Evolutionary conservation across 1,140 invertebrate genomes (phyloP).

Genomic region (Lasaia peninsularis): DNA sequence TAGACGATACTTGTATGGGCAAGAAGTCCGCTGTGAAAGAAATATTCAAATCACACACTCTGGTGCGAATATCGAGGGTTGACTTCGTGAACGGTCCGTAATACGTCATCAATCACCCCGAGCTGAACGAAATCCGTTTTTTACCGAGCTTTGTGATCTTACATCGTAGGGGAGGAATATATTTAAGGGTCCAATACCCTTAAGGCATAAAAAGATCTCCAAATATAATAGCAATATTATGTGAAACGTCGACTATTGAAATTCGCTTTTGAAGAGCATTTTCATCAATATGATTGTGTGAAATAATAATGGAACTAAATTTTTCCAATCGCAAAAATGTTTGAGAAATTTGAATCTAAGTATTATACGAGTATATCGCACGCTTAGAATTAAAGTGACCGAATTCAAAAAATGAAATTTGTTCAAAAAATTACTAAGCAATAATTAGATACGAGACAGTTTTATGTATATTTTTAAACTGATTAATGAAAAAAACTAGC

Average conservation of each 20-base stretch:
- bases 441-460: no score
- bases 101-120: slow-evolving; percentile 32
- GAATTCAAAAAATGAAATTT: no score
- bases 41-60: slow-evolving; percentile 6
- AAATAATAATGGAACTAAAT: not conserved
- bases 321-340: no score
- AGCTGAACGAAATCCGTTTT: slow-evolving; percentile 22
- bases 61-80: not conserved
- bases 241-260: slow-evolving; percentile 7
- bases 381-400: no score
- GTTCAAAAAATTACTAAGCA: no score
- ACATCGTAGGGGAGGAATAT: slow-evolving; percentile 28
- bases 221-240: slow-evolving; percentile 11
- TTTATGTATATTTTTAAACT: no score
- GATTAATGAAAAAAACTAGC: no score
- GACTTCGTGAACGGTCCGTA: slow-evolving; percentile 8
- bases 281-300: slow-evolving; percentile 20
- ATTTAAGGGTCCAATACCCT: slow-evolving; percentile 19
- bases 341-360: no score
- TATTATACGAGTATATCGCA: no score
- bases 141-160: slow-evolving; percentile 29
- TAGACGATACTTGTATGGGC: not conserved
- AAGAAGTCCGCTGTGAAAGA: slow-evolving; percentile 5
- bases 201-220: slow-evolving; percentile 9
- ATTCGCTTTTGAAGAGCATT: not conserved